These are phyloP conservation scores for Zaprionus davidi DNA, from an alignment of 1,140 invertebrate genomes.

Conservation along the genomic window DNA sequence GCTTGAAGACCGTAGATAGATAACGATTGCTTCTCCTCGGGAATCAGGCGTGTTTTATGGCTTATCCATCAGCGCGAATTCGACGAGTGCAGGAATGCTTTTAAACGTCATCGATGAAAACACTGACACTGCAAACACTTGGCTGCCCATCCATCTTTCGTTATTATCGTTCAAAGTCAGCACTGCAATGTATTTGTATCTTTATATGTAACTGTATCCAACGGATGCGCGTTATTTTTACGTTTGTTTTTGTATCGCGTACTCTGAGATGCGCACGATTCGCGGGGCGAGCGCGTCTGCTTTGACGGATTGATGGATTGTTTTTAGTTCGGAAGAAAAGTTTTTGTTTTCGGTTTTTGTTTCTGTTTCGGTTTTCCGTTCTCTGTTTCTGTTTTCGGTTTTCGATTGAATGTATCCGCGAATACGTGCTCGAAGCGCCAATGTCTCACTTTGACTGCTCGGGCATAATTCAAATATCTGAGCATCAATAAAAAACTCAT, in stretches of 20 bases:
- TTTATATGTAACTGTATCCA: conserved; percentile 35
- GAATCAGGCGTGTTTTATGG: conserved; percentile 39
- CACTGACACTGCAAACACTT: conserved; percentile 59
- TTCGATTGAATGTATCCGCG: conserved; percentile 72
- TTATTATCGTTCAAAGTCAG: conserved; percentile 52
- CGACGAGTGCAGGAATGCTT: conserved; percentile 12
- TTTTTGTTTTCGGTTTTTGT: conserved; percentile 33
- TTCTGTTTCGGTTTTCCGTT: conserved; percentile 22
- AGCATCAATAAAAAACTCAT: conserved; percentile 84
- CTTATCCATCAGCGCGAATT: conserved; percentile 55
- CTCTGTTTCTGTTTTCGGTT: conserved; percentile 26
- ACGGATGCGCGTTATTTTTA: conserved; percentile 52
- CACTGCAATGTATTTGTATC: conserved; percentile 37
- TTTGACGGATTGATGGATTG: conserved; percentile 51
- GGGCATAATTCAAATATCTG: conserved; percentile 84
- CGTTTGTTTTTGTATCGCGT: conserved; percentile 21
- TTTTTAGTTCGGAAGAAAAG: conserved; percentile 29
- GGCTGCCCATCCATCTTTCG: conserved; percentile 71
- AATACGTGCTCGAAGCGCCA: conserved; percentile 84
- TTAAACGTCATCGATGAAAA: conserved; percentile 73
- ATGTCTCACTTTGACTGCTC: conserved; percentile 84
- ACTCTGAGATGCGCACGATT: conserved; percentile 33
- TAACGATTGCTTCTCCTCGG: not conserved
- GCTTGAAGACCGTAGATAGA: not conserved
- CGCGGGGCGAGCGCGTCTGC: conserved; percentile 30